These are phyloP conservation scores for Zoanthus sociatus DNA, from an alignment of 92 coral and sea anemone species.

Conservation along the genomic window DNA sequence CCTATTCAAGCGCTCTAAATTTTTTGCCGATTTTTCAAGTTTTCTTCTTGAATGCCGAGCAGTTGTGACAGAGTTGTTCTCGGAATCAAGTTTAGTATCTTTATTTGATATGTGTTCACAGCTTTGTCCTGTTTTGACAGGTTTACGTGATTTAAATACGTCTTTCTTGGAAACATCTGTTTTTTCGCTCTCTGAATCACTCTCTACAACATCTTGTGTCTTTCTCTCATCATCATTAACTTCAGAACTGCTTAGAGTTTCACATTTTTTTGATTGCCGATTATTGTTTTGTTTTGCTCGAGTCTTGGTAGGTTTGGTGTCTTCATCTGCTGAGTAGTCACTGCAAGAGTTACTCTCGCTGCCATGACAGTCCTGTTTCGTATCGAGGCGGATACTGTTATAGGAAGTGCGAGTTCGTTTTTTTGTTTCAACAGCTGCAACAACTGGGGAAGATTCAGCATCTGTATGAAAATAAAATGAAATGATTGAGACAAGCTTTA, in stretches of 20 bases:
- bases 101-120: conserved; percentile 19
- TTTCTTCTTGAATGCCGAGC: conserved; percentile 37
- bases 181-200: conserved; percentile 57
- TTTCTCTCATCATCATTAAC: conserved; percentile 37
- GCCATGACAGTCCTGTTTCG: conserved; percentile 45
- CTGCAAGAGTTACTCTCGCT: conserved; percentile 77
- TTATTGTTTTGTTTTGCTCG: conserved; percentile 19
- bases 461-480: conserved; percentile 51
- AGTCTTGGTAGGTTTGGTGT: conserved; percentile 33
- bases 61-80: conserved; percentile 15
- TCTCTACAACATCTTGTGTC: conserved; percentile 43
- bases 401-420: conserved; percentile 64
- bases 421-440: conserved; percentile 62
- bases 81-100: conserved; percentile 35
- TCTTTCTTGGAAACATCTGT: conserved; percentile 45
- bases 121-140: conserved; percentile 5
- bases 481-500: not conserved
- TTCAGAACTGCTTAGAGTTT: conserved; percentile 41
- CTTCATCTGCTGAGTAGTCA: conserved; percentile 81
- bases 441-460: conserved; percentile 70
- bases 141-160: conserved; percentile 31
- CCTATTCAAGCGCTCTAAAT: conserved; percentile 14
- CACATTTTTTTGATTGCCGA: conserved; percentile 25
- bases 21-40: conserved; percentile 24
- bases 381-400: conserved; percentile 48